Base-by-base conservation (phyloP, 2,888 invertebrate species). In the Lysandra coridon region DNA sequence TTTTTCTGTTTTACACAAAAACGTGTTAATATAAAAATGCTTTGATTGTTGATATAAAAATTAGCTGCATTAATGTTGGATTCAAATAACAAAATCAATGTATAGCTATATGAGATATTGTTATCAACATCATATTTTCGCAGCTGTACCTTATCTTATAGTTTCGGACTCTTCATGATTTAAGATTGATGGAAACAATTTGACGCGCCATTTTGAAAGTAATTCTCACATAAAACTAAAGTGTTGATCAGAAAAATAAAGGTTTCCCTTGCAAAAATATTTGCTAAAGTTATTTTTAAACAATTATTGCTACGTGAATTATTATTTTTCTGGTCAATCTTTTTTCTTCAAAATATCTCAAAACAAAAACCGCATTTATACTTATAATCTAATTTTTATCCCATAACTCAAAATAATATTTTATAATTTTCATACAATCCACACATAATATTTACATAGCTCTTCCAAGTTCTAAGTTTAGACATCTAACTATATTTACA, bases 391-490 rank as follows among this genome's bases (percentile, higher is more conserved):
- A 76, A 30, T n/a, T 57, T 76, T 30, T 33, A 30, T 6, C 12
- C 33, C 76, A 17, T 30, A 76, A 33, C 30, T 57, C 37, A 30
- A 33, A 33, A 76, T 57, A 76, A 33, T 53, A 76, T 76, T 76
- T 33, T 53, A 53, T 14, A 76, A 17, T 53, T 23, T 53, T 76
- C 49, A 49, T 49, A 75, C 30, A 57, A 23, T 57, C 33, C 33
- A 57, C 33, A 76, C 57, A 53, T 4, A 6, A 49, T 76, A 76
- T 76, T 76, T 76, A 76, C 76, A 76, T 57, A 53, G 30, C 30
- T 49, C 49, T 44, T 75, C 12, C 10, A 30, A 44, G 49, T 12
- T 49, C 30, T 17, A 4, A 69, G 69, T 33, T 33, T 69, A 3
- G 14, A 37, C 23, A 30, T 14, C 33, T 69, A 33, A 12, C 33